Conservation (phyloP, 2,888 invertebrate species). For the Hoplodrina ambigua region DNA sequence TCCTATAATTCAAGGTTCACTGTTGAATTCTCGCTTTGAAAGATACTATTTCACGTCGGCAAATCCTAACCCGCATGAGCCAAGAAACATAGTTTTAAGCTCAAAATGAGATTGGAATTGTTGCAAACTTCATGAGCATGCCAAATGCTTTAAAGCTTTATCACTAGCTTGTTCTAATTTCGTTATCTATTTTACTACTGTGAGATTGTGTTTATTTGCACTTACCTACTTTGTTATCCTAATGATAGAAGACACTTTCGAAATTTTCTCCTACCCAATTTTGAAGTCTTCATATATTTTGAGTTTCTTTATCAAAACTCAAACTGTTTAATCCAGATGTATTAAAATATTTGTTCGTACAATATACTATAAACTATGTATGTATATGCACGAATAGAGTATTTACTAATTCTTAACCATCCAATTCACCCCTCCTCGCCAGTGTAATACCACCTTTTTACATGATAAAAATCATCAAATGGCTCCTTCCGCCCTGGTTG, state of each 20-base stretch:
- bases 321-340: too few relatives aligned
- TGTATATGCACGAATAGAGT: too few relatives aligned
- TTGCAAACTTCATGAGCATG: slow-evolving; percentile 53
- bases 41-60: slow-evolving; percentile 44
- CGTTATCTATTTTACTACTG: slow-evolving; percentile 30
- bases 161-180: slow-evolving; percentile 45
- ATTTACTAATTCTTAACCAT: too few relatives aligned
- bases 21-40: slow-evolving; percentile 45
- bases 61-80: slow-evolving; percentile 54
- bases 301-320: background rate
- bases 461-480: too few relatives aligned
- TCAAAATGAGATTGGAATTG: slow-evolving; percentile 53
- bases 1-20: slow-evolving; percentile 17
- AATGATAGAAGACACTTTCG: background rate
- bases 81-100: slow-evolving; percentile 57
- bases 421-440: too few relatives aligned
- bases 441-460: too few relatives aligned
- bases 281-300: background rate
- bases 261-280: background rate
- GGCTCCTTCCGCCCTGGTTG: too few relatives aligned
- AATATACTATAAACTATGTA: too few relatives aligned
- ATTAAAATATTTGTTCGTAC: too few relatives aligned
- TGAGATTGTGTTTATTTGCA: slow-evolving; percentile 1
- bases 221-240: background rate
- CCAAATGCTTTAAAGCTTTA: slow-evolving; percentile 51